Conservation (phyloP, 2,888 invertebrate genomes). For the Tetrapedia diversipes region DNA sequence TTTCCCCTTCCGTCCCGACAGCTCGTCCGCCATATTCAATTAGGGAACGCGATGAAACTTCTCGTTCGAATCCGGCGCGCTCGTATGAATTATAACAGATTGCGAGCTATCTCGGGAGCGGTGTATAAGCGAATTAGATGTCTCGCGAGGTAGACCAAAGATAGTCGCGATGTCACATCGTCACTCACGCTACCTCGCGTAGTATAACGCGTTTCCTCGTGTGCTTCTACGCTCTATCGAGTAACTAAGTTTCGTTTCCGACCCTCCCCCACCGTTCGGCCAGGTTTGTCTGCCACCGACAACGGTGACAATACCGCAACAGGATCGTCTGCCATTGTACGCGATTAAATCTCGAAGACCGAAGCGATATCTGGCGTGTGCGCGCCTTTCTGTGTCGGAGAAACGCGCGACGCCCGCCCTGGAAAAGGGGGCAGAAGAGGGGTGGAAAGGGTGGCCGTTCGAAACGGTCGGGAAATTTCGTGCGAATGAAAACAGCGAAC, state of each 20-base stretch:
- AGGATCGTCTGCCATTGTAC: slow-evolving; percentile 60
- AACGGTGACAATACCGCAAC: slow-evolving; percentile 67
- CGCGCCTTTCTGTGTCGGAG: too few species aligned
- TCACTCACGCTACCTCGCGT: slow-evolving; percentile 36
- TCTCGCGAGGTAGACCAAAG: slow-evolving; percentile 47
- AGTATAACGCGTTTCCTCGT: slow-evolving; percentile 47
- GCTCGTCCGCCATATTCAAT: slow-evolving; percentile 38
- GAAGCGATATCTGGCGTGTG: slow-evolving; percentile 40
- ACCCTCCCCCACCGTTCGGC: background rate
- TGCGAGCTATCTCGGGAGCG: slow-evolving; percentile 36
- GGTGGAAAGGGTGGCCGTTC: background rate
- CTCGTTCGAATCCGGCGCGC: slow-evolving; percentile 32
- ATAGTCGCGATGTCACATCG: slow-evolving; percentile 58
- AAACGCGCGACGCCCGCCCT: background rate
- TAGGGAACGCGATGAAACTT: slow-evolving; percentile 42
- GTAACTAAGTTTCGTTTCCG: slow-evolving; percentile 61
- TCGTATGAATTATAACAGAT: slow-evolving; percentile 50
- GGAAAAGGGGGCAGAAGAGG: background rate
- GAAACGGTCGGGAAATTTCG: background rate
- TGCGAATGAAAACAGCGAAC: slow-evolving; percentile 12
- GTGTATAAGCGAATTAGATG: slow-evolving; percentile 52
- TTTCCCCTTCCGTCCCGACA: background rate
- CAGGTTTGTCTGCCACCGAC: slow-evolving; percentile 65
- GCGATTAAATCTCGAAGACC: slow-evolving; percentile 66
- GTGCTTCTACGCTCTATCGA: slow-evolving; percentile 56